Evolutionary conservation across 2,113 vertebrate genomes (phyloP).

Genomic region (Etia nguti): DNA sequence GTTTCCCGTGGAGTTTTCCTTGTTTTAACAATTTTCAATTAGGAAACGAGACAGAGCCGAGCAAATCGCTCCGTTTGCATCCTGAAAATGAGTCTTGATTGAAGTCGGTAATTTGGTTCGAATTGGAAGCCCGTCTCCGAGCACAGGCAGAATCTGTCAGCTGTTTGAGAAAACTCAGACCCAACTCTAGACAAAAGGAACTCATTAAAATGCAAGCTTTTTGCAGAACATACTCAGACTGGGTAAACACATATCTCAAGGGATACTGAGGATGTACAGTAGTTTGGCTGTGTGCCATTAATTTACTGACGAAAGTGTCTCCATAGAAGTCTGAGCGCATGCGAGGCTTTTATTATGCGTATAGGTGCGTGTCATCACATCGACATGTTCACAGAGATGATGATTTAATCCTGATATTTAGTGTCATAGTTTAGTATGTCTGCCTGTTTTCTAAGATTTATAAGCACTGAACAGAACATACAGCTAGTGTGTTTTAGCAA

Average conservation of each 20-base stretch:
- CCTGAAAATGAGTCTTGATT: constrained; percentile 10
- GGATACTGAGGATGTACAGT: neutral
- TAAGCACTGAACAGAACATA: neutral
- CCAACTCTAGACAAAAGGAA: neutral
- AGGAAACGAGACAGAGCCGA: neutral
- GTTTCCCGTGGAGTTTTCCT: neutral
- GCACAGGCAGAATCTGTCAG: neutral
- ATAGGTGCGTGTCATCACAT: neutral
- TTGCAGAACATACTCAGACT: neutral
- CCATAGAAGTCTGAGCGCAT: neutral
- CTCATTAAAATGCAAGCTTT: neutral
- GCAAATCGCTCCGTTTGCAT: neutral
- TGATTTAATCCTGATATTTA: neutral
- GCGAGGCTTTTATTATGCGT: neutral
- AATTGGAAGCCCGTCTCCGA: neutral
- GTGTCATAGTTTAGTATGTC: neutral
- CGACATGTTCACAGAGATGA: neutral
- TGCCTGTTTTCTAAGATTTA: neutral
- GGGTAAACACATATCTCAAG: neutral
- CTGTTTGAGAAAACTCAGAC: neutral
- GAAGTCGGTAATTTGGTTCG: constrained; percentile 2
- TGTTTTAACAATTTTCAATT: constrained; percentile 35
- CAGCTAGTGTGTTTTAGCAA: neutral
- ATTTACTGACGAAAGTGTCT: neutral
- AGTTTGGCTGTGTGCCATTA: neutral